Percentiles rank a stretch among this genome's conserved stretches.
These are phyloP conservation scores for Daptonema setosum DNA, from an alignment of 2,888 invertebrate species.

Conservation along the genomic window DNA sequence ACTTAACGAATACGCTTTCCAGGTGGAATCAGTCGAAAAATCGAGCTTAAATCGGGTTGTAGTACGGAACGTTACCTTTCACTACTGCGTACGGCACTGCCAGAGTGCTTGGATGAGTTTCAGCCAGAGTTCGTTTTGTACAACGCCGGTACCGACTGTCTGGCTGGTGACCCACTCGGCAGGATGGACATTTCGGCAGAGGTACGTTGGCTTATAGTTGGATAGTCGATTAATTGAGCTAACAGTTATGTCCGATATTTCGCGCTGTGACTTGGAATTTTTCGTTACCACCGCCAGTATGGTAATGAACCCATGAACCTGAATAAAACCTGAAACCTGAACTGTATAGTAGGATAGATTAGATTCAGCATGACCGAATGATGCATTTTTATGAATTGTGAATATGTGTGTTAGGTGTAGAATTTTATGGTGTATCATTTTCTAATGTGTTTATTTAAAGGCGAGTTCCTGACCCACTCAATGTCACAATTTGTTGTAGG, in stretches of 20 bases:
- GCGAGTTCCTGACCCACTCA: too few species aligned
- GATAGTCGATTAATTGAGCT: neutral
- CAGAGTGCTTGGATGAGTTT: constrained; percentile 34
- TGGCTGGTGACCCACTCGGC: constrained; percentile 56
- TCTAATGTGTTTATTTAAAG: neutral
- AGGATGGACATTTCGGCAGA: constrained; percentile 45
- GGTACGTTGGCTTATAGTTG: constrained; percentile 31
- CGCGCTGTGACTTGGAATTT: too few species aligned
- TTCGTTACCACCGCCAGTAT: too few species aligned
- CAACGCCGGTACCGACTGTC: constrained; percentile 72
- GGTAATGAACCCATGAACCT: too few species aligned
- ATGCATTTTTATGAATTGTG: neutral
- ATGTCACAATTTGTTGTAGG: constrained; percentile 35
- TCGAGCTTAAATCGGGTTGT: neutral
- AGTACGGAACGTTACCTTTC: constrained; percentile 1
- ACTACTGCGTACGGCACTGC: constrained; percentile 28
- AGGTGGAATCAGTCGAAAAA: neutral
- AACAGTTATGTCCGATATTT: too few species aligned
- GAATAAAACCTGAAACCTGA: too few species aligned
- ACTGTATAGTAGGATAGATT: too few species aligned
- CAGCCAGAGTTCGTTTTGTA: constrained; percentile 59
- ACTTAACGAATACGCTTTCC: too few species aligned
- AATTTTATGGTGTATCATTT: constrained; percentile 5
- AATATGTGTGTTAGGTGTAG: neutral
- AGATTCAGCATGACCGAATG: neutral